Conservation (phyloP, 2,888 invertebrate genomes). For the Rhingia rostrata region DNA sequence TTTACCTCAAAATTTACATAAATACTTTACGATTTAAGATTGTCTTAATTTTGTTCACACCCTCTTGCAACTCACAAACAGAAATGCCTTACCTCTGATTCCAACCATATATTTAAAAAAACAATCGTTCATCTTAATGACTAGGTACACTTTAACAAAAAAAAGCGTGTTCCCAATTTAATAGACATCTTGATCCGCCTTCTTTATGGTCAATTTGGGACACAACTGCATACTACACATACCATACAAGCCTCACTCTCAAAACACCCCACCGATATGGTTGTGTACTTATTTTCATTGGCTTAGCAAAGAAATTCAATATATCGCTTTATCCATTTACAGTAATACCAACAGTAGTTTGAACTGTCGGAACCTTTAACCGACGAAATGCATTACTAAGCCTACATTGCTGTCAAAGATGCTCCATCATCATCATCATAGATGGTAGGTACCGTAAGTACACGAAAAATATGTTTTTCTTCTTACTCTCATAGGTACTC, state of each 20-base stretch:
- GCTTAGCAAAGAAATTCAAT: constrained; percentile 57
- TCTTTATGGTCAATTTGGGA: constrained; percentile 39
- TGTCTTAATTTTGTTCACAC: background rate
- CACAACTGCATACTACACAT: constrained; percentile 7
- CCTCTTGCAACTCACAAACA: background rate
- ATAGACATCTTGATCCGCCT: constrained; percentile 46
- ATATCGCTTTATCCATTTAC: constrained; percentile 53
- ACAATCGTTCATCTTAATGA: constrained; percentile 23
- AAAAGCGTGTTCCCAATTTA: constrained; percentile 37
- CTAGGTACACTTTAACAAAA: constrained; percentile 2
- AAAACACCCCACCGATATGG: background rate
- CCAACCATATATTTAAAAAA: background rate
- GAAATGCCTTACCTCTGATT: background rate
- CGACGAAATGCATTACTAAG: constrained; percentile 52
- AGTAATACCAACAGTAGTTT: constrained; percentile 59
- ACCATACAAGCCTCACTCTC: background rate
- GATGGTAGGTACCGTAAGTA: constrained; percentile 24
- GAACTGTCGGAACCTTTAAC: constrained; percentile 53
- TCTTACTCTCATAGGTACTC: constrained; percentile 26
- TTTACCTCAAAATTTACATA: no score
- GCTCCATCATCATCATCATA: constrained; percentile 56
- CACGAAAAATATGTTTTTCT: constrained; percentile 14
- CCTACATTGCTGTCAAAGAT: constrained; percentile 61
- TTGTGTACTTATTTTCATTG: constrained; percentile 52
- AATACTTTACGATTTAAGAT: no score